Evolutionary conservation across 2,113 vertebrate species (phyloP), one percentile per base, ranked within the genome.

Genomic region (Strigops habroptila): DNA sequence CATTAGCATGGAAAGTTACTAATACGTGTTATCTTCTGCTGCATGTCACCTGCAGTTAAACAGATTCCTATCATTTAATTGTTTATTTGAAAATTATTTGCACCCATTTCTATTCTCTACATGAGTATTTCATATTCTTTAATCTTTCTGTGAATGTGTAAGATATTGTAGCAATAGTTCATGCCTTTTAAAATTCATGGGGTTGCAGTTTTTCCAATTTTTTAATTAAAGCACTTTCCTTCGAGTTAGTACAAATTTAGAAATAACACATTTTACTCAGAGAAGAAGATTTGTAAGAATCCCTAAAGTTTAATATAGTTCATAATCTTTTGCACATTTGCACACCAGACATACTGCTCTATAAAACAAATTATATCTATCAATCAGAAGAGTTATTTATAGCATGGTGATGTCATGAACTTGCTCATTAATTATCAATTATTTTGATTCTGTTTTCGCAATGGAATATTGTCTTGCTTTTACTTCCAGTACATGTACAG

Each of bases 11-110:
- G 18, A 93, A 94, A 93, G 67, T 86, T 68, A 41, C 90, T 93
- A 59, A 28, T 46, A 30, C 35, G 4, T 5, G 7, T 84, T 89
- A 63, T 89, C 49, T 88, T 86, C 30, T 90, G 25, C 35, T 89
- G 60, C 6, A 55, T 55, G 31, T 94, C 82, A 95, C 52, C 31
- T 90, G 48, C n/a, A 68, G 52, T 95, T 96, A 94, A 91, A 93
- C 43, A 52, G 49, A 95, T 90, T 27, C 8, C 9, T 85, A 93
- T 75, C 9, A 62, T 86, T 94, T 95, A 94, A 93, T 83, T 92
- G n/a, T 43, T 90, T 28, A 90, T 86, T 95, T 94, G 60, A 96
- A 96, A 87, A 33, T 28, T 43, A 62, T 71, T 63, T 95, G 5
- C n/a, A 55, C 13, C 35, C 90, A 6, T 33, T 74, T 86, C 27